phyloP scores from a whole-genome alignment of 2,888 invertebrate species.

The Eudasyphora cyanicolor region DNA sequence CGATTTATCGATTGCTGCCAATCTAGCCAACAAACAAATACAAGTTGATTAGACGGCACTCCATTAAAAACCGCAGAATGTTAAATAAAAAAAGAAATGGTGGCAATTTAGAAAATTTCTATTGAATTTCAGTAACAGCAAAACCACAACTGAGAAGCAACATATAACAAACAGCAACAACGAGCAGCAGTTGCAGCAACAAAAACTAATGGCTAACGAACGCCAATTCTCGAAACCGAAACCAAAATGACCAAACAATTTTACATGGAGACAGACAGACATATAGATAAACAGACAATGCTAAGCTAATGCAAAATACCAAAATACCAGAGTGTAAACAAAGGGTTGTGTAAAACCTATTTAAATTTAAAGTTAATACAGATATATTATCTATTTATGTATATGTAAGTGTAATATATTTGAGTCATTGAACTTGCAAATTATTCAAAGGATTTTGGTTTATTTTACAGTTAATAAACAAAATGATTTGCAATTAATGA shows the following conservation, averaged over 20 bases:
- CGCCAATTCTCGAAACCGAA: not conserved
- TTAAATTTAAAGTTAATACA: not conserved
- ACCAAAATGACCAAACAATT: conserved; percentile 28
- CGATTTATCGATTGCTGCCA: not conserved
- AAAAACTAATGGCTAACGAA: conserved; percentile 9
- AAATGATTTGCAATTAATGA: too few species aligned
- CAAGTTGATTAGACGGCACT: conserved; percentile 41
- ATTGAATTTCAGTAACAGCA: conserved; percentile 28
- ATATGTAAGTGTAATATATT: too few species aligned
- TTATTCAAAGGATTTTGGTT: too few species aligned
- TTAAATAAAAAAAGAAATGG: conserved; percentile 35
- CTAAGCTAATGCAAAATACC: conserved; percentile 14
- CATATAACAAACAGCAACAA: not conserved
- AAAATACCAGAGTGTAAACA: conserved; percentile 14
- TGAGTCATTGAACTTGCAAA: too few species aligned
- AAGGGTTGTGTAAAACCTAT: too few species aligned
- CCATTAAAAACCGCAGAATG: conserved; percentile 49
- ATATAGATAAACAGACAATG: too few species aligned
- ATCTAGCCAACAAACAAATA: not conserved
- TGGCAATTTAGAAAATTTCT: conserved; percentile 26
- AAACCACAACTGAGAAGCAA: conserved; percentile 22
- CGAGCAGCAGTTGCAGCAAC: conserved; percentile 1
- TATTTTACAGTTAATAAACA: too few species aligned
- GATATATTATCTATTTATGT: too few species aligned
- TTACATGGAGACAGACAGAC: conserved; percentile 5